These are phyloP conservation scores for Caenorhabditis elegans DNA, from an alignment of 1,140 invertebrate species.

Conservation along the genomic window WBcel235 BX284602.5:7992001-7992500, in stretches of 20 bases:
- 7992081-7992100: neutral
- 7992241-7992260: neutral
- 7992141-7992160: conserved; percentile 16
- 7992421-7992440: neutral
- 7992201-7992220: neutral
- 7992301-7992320: neutral
- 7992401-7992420: neutral
- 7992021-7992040: neutral
- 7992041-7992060: neutral
- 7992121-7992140: neutral
- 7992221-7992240: conserved; percentile 20
- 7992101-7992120: neutral
- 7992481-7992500: conserved; percentile 1
- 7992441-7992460: conserved; percentile 49
- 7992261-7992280: neutral
- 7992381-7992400: neutral
- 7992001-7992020: too few relatives aligned
- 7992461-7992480: neutral
- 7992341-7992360: neutral
- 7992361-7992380: neutral
- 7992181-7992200: neutral
- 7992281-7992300: neutral
- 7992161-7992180: neutral
- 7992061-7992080: neutral
- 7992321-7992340: neutral